Evolutionary conservation across 1,140 invertebrate species (phyloP), one percentile per base, ranked within the genome.

Genomic region (Diabrotica undecimpunctata): DNA sequence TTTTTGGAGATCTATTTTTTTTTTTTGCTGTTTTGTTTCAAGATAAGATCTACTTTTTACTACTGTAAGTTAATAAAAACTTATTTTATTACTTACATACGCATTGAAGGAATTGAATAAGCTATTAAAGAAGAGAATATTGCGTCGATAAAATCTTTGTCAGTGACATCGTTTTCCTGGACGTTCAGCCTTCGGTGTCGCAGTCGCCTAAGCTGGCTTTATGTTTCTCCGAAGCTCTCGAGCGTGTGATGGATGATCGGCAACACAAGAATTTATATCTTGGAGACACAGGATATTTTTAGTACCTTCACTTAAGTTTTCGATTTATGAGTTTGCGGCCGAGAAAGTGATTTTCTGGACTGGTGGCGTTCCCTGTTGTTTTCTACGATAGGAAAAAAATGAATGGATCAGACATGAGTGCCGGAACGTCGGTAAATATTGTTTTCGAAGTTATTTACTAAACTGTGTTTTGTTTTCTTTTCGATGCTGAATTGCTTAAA

Each of bases 221-320:
- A 46, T 46, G 41, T 46, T 46, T 46, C n/a, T 46, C 41, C 41
- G 41, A 46, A 46, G 41, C 41, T n/a, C 41, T 46, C 41, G n/a
- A 46, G 41, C 41, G 41, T 46, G 41, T 46, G 41, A 46, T 46
- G 41, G 41, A 46, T 46, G 41, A 46, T 46, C 41, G 41, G 41
- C 41, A 46, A 46, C 41, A 46, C 41, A 46, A 46, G n/a, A 46
- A 46, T 46, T 46, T 46, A 46, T 46, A 46, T 46, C 41, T n/a
- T 46, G 41, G 41, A 46, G 41, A 46, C 41, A 46, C n/a, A 46
- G 41, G 41, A 46, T 46, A 46, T 46, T 46, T 46, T 46, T 46
- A 46, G 41, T 46, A 46, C 41, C 41, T 46, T 46, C 41, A 46
- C 41, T 46, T 46, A 46, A 46, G 41, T 46, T 46, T 46, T 46